A percentile compares a stretch with the other conserved stretches of the same genome.
Conservation (phyloP, 1,140 invertebrate species). For the Heliconius nattereri region DNA sequence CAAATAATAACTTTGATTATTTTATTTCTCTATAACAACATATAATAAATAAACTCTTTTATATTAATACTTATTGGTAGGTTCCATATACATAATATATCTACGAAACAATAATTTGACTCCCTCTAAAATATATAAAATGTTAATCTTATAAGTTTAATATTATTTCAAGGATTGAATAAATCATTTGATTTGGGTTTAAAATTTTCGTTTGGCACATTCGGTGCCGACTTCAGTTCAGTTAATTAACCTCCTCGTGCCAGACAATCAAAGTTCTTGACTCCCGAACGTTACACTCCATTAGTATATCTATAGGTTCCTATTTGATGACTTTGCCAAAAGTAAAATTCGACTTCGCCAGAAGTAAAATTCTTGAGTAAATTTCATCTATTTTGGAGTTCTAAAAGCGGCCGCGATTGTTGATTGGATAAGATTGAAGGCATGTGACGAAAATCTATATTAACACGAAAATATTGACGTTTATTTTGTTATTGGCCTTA, state of each 20-base stretch:
- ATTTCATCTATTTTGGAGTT: neutral
- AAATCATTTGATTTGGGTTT: slow-evolving; percentile 18
- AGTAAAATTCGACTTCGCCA: slow-evolving; percentile 5
- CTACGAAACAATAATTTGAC: no score
- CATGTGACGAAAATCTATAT: neutral
- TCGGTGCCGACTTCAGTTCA: slow-evolving; percentile 6
- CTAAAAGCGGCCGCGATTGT: neutral
- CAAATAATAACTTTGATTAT: no score
- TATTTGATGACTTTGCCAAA: slow-evolving; percentile 14
- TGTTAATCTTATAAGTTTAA: neutral
- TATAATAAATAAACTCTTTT: no score
- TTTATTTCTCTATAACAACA: no score
- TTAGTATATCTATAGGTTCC: neutral
- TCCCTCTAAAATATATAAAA: no score
- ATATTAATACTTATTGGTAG: no score
- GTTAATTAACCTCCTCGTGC: slow-evolving; percentile 28
- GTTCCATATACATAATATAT: no score
- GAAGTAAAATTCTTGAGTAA: slow-evolving; percentile 4
- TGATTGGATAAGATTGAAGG: neutral
- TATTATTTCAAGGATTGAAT: slow-evolving; percentile 10
- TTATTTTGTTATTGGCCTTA: no score
- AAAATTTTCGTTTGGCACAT: neutral
- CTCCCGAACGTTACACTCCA: slow-evolving; percentile 5
- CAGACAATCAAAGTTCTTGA: slow-evolving; percentile 23
- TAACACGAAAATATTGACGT: neutral